These are phyloP conservation scores for Raillietiella orientalis DNA, from an alignment of 2,888 invertebrate genomes.

Conservation along the genomic window DNA sequence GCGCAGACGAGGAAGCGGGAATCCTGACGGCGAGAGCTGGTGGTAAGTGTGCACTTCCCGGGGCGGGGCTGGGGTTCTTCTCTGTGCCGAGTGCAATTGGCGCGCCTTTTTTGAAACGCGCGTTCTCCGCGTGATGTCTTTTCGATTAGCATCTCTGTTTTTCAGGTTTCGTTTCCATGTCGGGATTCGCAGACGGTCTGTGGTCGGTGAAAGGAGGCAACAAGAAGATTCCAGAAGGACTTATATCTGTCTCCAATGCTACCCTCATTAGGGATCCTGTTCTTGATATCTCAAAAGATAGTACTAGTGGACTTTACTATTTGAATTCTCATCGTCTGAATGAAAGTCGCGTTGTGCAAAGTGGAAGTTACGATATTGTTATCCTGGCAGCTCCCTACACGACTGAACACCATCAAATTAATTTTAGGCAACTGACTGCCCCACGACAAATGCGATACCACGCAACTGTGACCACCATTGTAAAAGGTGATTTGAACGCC, in stretches of 20 bases:
- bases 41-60: too few relatives aligned
- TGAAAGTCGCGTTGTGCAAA: not conserved
- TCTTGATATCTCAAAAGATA: slow-evolving; percentile 9
- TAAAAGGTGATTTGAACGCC: slow-evolving; percentile 17
- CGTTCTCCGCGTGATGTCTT: not conserved
- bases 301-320: too few relatives aligned
- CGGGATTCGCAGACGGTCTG: slow-evolving; percentile 18
- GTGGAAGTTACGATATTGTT: slow-evolving; percentile 18
- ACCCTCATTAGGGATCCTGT: slow-evolving; percentile 13
- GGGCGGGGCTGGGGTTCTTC: too few relatives aligned
- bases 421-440: too few relatives aligned
- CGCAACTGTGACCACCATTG: slow-evolving; percentile 19
- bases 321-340: too few relatives aligned
- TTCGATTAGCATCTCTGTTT: slow-evolving; percentile 8
- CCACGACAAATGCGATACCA: too few relatives aligned
- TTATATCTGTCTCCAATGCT: slow-evolving; percentile 14
- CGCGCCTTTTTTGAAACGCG: too few relatives aligned
- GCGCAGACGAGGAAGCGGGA: too few relatives aligned
- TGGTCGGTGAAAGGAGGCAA: slow-evolving; percentile 27
- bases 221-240: slow-evolving; percentile 14
- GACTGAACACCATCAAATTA: too few relatives aligned
- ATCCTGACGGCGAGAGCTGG: too few relatives aligned
- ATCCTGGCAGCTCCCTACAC: slow-evolving; percentile 22
- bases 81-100: too few relatives aligned
- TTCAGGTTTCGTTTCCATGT: slow-evolving; percentile 18